Base-by-base conservation (phyloP, 2,888 invertebrate genomes). In the Noctua pronuba region DNA sequence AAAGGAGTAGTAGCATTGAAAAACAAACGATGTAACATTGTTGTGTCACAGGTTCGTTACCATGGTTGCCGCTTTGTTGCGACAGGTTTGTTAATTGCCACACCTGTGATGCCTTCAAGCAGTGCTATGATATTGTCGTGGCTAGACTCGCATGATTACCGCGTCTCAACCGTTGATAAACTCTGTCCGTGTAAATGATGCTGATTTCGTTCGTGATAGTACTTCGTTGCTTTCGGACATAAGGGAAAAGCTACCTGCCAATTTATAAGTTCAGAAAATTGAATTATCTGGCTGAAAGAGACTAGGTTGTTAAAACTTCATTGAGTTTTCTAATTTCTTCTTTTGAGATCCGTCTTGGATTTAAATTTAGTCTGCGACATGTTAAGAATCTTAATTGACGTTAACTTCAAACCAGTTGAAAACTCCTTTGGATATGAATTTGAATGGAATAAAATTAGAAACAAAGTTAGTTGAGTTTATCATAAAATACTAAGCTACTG, bases 261-360 rank as follows among this genome's bases (percentile, higher is more conserved):
- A 24, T 35, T 46, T 4, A 35, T 35, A 24, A 58, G 4, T 75
- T 18, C 18, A 35, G 44, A 18, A 1, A 58, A 75, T 75, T 58
- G 2, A 58, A 75, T 58, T 8, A 75, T 21, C 2, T 24, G n/a
- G 35, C 21, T 24, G n/a, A 46, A 24, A 46, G 11, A 58, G 35
- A 74, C n/a, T n/a, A 65, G 38, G 7, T 75, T 4, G 44, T 46
- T 58, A 11, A 75, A 75, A 75, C n/a, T 44, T 44, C 44, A 31
- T 4, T 13, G 16, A 44, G 44, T 46, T 38, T 10, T 24, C 18
- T 55, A 55, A 44, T 55, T 55, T 55, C n/a, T 44, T n/a, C 31
- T 4, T 13, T 21, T 13, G 18, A 6, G 38, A 55, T 44, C 13
- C n/a, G 21, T 6, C 55, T 41, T 31, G 52, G 18, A 49, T 73